Percentiles rank a stretch among this genome's conserved stretches.
phyloP scores from a whole-genome alignment of 1,140 invertebrate genomes.

The Euwallacea similis region DNA sequence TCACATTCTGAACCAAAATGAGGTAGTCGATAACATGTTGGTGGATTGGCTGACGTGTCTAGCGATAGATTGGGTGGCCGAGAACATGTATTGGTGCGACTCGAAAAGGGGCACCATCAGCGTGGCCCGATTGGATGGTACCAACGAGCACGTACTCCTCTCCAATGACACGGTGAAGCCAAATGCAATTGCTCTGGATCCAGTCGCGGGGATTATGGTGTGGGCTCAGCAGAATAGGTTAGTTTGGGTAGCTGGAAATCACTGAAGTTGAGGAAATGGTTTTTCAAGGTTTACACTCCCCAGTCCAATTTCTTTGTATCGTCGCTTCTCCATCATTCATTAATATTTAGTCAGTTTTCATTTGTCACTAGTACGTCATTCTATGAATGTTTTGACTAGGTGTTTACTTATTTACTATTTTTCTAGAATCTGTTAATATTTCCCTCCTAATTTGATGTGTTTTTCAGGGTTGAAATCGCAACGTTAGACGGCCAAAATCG shows the following conservation, averaged over 20 bases:
- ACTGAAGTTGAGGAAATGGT: not conserved
- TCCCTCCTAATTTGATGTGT: no score
- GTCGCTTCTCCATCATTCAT: no score
- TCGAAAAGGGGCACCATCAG: slow-evolving; percentile 83
- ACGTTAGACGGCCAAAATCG: slow-evolving; percentile 63
- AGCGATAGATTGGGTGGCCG: slow-evolving; percentile 83
- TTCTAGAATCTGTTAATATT: no score
- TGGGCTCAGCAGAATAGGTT: slow-evolving; percentile 57
- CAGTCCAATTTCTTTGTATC: not conserved
- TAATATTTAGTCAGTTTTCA: no score
- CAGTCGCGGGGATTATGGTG: slow-evolving; percentile 64
- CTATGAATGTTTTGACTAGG: no score
- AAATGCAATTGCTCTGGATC: slow-evolving; percentile 66
- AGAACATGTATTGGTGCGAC: slow-evolving; percentile 91
- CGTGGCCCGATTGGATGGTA: slow-evolving; percentile 79
- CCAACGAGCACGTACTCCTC: slow-evolving; percentile 74
- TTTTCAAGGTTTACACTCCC: not conserved
- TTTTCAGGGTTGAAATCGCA: slow-evolving; percentile 58
- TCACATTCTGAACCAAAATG: slow-evolving; percentile 55
- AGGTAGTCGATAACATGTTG: slow-evolving; percentile 52
- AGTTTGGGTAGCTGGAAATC: not conserved
- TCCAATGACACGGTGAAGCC: slow-evolving; percentile 72
- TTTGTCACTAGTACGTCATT: no score
- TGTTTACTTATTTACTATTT: no score
- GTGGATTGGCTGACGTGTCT: slow-evolving; percentile 73